Conservation (phyloP, 2,888 invertebrate species). For the Leuctra nigra region DNA sequence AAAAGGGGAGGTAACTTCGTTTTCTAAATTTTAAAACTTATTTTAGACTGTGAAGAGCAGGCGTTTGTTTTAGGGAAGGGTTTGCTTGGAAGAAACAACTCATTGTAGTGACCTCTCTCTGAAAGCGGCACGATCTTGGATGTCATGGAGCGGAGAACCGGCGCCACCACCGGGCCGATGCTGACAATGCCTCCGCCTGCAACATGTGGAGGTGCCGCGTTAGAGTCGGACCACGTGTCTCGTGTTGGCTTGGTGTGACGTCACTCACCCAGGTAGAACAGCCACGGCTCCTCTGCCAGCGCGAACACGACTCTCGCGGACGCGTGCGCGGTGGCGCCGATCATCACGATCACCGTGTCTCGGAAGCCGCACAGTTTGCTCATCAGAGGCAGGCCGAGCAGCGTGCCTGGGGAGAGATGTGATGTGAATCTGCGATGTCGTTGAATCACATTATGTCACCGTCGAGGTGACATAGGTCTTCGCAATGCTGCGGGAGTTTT, state of each 20-base stretch:
- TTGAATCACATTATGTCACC: too few species aligned
- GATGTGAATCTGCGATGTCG: too few species aligned
- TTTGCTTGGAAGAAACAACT: too few species aligned
- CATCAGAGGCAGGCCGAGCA: conserved; percentile 64
- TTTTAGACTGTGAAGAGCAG: too few species aligned
- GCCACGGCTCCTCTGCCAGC: conserved; percentile 45
- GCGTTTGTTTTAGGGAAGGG: too few species aligned
- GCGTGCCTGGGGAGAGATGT: conserved; percentile 47
- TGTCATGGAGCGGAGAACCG: conserved; percentile 72
- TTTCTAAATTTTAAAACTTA: too few species aligned
- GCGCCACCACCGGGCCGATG: conserved; percentile 71
- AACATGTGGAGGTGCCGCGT: too few species aligned
- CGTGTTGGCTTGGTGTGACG: too few species aligned
- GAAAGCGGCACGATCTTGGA: conserved; percentile 65
- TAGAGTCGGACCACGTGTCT: too few species aligned
- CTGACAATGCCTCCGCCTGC: conserved; percentile 68
- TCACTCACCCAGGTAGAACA: conserved; percentile 56
- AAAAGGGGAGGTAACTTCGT: too few species aligned
- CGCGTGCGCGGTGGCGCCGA: conserved; percentile 64
- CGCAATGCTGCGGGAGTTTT: too few species aligned
- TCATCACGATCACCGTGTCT: conserved; percentile 65
- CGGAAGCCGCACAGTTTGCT: conserved; percentile 57
- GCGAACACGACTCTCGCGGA: conserved; percentile 61
- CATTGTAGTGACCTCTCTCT: conserved; percentile 73
- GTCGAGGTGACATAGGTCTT: too few species aligned